phyloP scores from a whole-genome alignment of 1,140 invertebrate species.

The Drosophila grimshawi region DNA sequence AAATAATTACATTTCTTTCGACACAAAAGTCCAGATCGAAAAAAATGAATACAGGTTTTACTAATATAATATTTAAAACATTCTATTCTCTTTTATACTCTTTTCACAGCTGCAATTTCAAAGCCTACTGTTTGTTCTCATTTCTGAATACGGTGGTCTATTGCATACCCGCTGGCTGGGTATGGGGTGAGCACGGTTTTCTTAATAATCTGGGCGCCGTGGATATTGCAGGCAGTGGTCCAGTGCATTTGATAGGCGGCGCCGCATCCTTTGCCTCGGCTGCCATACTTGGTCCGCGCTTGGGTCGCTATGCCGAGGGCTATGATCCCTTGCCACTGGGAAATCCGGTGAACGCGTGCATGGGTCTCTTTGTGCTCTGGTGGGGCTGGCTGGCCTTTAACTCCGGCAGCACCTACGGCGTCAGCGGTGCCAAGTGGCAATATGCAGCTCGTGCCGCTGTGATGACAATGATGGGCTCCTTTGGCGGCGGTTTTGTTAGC shows the following conservation, averaged over 20 bases:
- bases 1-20: not conserved
- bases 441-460: conserved; percentile 95
- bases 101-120: conserved; percentile 88
- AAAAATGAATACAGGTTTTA: too few species aligned
- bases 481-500: conserved; percentile 93
- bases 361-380: conserved; percentile 97
- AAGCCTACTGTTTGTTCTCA: conserved; percentile 95
- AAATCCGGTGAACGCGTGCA: conserved; percentile 94
- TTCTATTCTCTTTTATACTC: not conserved
- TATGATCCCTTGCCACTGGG: conserved; percentile 91
- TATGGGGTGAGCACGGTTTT: conserved; percentile 94
- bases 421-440: conserved; percentile 88
- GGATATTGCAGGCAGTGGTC: conserved; percentile 96
- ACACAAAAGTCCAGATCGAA: too few species aligned
- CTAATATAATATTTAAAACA: not conserved
- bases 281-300: conserved; percentile 94
- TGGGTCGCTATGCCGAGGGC: conserved; percentile 93
- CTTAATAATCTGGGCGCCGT: conserved; percentile 92
- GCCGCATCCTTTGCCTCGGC: conserved; percentile 93
- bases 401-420: conserved; percentile 94
- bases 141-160: conserved; percentile 95
- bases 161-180: conserved; percentile 91
- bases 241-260: conserved; percentile 93
- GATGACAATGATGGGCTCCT: conserved; percentile 94
- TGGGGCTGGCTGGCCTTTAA: conserved; percentile 98